Percentiles rank a stretch among this genome's conserved stretches.
phyloP scores from a whole-genome alignment of 2,888 invertebrate genomes.

The Lingula anatina region DNA sequence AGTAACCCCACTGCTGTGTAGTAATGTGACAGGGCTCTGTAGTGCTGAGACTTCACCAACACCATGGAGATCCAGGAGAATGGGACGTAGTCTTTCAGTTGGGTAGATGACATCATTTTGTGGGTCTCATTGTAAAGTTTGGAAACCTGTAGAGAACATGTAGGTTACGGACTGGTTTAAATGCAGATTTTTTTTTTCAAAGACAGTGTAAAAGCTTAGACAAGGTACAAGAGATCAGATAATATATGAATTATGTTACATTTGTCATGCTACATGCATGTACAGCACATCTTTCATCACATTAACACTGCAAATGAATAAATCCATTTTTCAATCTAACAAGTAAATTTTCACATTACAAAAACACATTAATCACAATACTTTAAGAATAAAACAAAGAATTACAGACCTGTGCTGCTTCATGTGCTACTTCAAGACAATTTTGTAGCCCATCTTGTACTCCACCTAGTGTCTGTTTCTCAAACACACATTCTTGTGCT shows the following conservation, averaged over 20 bases:
- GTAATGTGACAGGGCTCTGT: constrained; percentile 72
- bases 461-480: constrained; percentile 77
- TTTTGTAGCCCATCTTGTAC: constrained; percentile 40
- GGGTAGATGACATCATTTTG: constrained; percentile 61
- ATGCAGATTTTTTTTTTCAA: too few species aligned
- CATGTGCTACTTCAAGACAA: constrained; percentile 60
- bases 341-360: too few species aligned
- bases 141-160: constrained; percentile 61
- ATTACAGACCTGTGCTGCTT: constrained; percentile 58
- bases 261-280: too few species aligned
- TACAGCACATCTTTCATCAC: too few species aligned
- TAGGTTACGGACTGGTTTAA: too few species aligned
- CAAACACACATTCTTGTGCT: constrained; percentile 86
- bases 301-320: too few species aligned
- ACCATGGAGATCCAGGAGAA: constrained; percentile 90
- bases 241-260: too few species aligned
- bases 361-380: too few species aligned
- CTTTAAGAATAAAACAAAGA: too few species aligned
- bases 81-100: constrained; percentile 86
- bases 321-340: too few species aligned
- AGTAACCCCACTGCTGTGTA: constrained; percentile 77
- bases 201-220: too few species aligned
- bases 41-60: constrained; percentile 56
- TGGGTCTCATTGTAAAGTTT: constrained; percentile 69
- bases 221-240: too few species aligned